These are phyloP conservation scores for Neoniphon sammara DNA, from an alignment of 2,797 vertebrate genomes.

Conservation along the genomic window DNA sequence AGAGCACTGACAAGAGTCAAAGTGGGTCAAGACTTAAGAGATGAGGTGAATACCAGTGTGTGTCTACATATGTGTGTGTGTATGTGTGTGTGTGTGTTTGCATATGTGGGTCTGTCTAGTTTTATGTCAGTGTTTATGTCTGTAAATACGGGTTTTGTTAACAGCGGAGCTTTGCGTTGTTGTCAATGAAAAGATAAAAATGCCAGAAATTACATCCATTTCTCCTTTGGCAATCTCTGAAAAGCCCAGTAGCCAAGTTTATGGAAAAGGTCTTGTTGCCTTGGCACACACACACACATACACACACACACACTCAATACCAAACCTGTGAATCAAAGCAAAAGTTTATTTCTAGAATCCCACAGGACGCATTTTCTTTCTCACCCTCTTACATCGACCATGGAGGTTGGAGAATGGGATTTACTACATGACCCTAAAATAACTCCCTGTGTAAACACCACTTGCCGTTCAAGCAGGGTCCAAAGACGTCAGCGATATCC, in stretches of 20 bases:
- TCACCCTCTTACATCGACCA: conserved; percentile 47
- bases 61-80: conserved; percentile 14
- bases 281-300: neutral
- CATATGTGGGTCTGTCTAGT: neutral
- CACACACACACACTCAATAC: conserved; percentile 11
- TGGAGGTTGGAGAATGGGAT: conserved; percentile 48
- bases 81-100: conserved; percentile 8
- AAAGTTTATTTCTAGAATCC: conserved; percentile 34
- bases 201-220: conserved; percentile 20
- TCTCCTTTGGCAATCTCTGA: conserved; percentile 9
- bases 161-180: conserved; percentile 19
- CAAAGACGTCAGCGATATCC: conserved; percentile 22
- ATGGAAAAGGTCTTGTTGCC: conserved; percentile 30
- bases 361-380: conserved; percentile 43
- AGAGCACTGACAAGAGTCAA: conserved; percentile 59
- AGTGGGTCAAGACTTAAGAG: conserved; percentile 66
- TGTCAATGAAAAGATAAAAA: conserved; percentile 21
- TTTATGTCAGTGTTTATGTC: conserved; percentile 12
- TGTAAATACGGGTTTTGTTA: conserved; percentile 16
- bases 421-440: conserved; percentile 60
- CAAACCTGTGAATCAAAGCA: conserved; percentile 57
- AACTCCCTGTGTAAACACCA: conserved; percentile 40
- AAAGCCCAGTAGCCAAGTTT: conserved; percentile 9
- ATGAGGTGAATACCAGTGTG: neutral
- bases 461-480: conserved; percentile 28